Evolutionary conservation across 2,797 vertebrate genomes (phyloP).

Genomic region (Lacerta agilis): DNA sequence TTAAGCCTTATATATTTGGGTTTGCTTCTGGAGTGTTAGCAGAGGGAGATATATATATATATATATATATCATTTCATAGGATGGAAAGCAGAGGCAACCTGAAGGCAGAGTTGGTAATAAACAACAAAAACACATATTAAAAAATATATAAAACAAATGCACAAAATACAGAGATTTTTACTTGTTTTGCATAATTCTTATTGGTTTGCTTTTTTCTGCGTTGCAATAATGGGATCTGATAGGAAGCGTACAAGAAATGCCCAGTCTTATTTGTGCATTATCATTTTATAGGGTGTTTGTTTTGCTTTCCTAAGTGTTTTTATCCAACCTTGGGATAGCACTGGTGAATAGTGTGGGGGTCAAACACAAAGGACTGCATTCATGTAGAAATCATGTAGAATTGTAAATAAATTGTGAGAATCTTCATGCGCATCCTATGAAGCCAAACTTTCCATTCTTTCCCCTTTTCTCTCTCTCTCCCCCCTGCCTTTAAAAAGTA

Average conservation of each 20-base stretch:
- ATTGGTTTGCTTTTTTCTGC: not conserved
- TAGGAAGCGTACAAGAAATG: not conserved
- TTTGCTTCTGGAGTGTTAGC: not conserved
- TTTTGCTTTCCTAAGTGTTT: not conserved
- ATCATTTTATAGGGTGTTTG: not conserved
- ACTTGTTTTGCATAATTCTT: not conserved
- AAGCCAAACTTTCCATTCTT: not conserved
- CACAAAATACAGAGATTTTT: not conserved
- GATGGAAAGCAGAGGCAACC: not conserved
- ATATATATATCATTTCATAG: not conserved
- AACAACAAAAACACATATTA: not conserved
- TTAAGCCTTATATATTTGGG: not conserved
- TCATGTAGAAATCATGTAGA: not conserved
- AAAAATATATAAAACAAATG: not conserved
- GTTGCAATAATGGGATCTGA: not conserved
- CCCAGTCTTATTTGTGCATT: not conserved
- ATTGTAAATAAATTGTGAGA: not conserved
- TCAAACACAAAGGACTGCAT: conserved; percentile 42
- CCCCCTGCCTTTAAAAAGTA: not conserved
- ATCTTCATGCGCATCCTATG: not conserved
- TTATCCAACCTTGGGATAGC: not conserved
- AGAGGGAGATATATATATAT: not conserved
- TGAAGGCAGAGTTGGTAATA: not conserved
- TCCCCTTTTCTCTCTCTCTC: not conserved
- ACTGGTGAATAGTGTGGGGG: not conserved